phyloP scores from a whole-genome alignment of 2,797 vertebrate genomes.

The Gila robusta region DNA sequence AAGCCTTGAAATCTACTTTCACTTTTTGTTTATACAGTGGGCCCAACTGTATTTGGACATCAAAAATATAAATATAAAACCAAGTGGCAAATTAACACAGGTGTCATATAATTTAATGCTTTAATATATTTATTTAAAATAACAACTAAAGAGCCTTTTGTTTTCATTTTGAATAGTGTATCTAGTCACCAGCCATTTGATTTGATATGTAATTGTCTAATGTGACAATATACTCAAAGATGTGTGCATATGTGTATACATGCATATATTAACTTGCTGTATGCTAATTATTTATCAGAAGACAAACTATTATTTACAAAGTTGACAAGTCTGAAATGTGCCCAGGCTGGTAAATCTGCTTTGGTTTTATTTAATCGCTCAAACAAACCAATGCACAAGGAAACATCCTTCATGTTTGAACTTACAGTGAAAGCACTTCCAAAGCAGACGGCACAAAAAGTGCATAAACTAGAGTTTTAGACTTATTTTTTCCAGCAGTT shows the following conservation, averaged over 20 bases:
- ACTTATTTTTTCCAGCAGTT: conserved; percentile 57
- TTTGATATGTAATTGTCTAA: too few relatives aligned
- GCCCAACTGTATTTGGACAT: neutral
- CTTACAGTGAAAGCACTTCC: conserved; percentile 3
- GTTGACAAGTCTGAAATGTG: neutral
- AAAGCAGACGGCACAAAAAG: conserved; percentile 23
- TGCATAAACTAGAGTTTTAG: conserved; percentile 51
- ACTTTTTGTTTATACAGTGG: conserved; percentile 26
- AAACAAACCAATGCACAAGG: neutral
- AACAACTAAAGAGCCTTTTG: neutral
- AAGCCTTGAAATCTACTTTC: conserved; percentile 24
- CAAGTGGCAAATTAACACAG: neutral
- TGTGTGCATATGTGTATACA: too few relatives aligned
- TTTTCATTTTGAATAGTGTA: too few relatives aligned
- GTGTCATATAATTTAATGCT: neutral
- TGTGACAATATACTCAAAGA: too few relatives aligned
- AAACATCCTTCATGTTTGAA: neutral
- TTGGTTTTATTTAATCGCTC: neutral
- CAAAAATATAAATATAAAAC: neutral
- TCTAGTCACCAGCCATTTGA: too few relatives aligned
- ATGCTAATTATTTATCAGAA: conserved; percentile 4
- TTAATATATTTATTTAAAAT: neutral
- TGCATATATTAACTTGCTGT: neutral
- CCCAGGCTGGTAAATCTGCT: conserved; percentile 24
- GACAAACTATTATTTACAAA: neutral